Base-by-base conservation (phyloP, 2,888 invertebrate species). In the Pyrrhia umbra region DNA sequence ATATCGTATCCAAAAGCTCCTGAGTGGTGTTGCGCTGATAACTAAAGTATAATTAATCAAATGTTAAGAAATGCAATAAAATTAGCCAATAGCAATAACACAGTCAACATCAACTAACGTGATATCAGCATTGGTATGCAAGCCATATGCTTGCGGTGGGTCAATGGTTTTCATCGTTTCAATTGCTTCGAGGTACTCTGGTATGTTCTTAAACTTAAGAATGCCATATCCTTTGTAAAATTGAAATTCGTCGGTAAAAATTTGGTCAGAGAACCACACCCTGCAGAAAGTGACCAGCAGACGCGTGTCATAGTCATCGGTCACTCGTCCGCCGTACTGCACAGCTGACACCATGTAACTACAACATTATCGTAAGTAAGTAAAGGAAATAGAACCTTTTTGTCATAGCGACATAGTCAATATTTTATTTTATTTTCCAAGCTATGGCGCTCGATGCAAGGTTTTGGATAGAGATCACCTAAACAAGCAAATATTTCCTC, bases 261-360 rank as follows among this genome's bases (percentile, higher is more conserved):
- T 92, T 52, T 95, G 93, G 52, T 98, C 98, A 9, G 96, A 95
- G 81, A 97, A 96, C 98, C 98, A 98, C 0, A 97, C 96, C 75
- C 95, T 96, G 10, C 96, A 95, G 88, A 97, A 97, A 0, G 98
- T 98, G 69, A 96, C 96, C 21, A 98, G 92, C 15, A 98, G 94
- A 46, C 97, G 96, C 82, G 97, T 98, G 86, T 98, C 98, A 85
- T 96, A 98, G 88, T 98, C 98, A 85, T 98, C 98, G 0, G 98
- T 98, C 0, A 98, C 98, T 75, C 98, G 95, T 0, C 98, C 98
- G 2, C 98, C 98, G 85, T 98, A 98, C 84, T 98, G 98, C 1
- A 98, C 98, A 83, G 98, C 98, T 1, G 98, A 97, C 60, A 98
- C 94, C 98, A 98, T 98, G 84, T 98, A 98, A 45, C 97, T 97